Base-by-base conservation (phyloP, 2,888 invertebrate species). In the Tubiluchus corallicola region DNA sequence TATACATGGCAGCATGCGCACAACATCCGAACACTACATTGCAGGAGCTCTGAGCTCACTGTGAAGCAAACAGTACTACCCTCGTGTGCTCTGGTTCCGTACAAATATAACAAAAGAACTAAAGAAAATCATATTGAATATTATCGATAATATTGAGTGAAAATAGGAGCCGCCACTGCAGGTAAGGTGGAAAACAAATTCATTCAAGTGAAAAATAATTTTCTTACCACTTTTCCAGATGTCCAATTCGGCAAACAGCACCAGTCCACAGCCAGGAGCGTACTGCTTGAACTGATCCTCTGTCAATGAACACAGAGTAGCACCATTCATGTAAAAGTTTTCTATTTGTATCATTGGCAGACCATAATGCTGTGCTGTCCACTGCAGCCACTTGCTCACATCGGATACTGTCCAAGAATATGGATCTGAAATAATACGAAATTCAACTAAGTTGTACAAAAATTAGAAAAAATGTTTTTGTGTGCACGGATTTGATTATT, bases 311-410 rank as follows among this genome's bases (percentile, higher is more conserved):
- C 79, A 74, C 48, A 90, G 68, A 37, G 75, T 74, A 13, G 75
- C 69, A 44, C 88, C 88, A 53, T 81, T 76, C 70, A 85, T 77
- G 50, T 76, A 73, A 68, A 60, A 57, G 37, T 49, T 44, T 77
- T 53, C 79, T 76, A 47, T 79, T 69, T 18, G 74, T 20, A 20
- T n/a, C 45, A 15, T 41, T 2, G 50, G 43, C 4, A 57, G 49
- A 17, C 52, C 47, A 63, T 79, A 79, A 62, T 85, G 82, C 57
- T 78, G 74, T 48, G 80, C 71, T 54, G 83, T 85, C 76, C 82
- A 85, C 62, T 79, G 74, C 48, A 88, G 73, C 90, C 90, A 92
- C 17, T 82, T 75, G 52, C 80, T 78, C 41, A 85, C 87, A 61
- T 90, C 81, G 47, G 75, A 73, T 15, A 75, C 69, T 54, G 76